Evolutionary conservation across 1,140 invertebrate species (phyloP).

Genomic region (Latrodectus geometricus): DNA sequence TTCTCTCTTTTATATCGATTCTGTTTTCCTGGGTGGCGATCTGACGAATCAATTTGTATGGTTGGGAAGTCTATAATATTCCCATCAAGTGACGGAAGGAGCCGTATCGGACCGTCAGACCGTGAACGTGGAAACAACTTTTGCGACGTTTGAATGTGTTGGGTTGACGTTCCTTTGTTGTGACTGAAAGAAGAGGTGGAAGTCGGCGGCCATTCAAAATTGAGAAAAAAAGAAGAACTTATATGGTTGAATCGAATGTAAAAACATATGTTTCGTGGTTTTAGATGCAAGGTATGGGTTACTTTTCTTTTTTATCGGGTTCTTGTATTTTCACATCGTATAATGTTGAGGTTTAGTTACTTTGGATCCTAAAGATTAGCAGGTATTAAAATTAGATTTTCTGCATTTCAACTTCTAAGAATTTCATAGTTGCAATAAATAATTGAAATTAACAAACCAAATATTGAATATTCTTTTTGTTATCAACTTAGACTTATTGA

Average conservation of each 20-base stretch:
- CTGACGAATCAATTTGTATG: not conserved
- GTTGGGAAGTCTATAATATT: slow-evolving; percentile 7
- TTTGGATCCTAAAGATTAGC: too few species aligned
- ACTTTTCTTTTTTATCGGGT: not conserved
- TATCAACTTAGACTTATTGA: too few species aligned
- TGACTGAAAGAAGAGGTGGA: not conserved
- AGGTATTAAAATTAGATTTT: too few species aligned
- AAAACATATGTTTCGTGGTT: not conserved
- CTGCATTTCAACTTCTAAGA: too few species aligned
- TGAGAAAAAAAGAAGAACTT: not conserved
- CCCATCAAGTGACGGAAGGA: slow-evolving; percentile 1
- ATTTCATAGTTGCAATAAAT: too few species aligned
- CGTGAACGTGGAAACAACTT: not conserved
- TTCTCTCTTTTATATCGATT: not conserved
- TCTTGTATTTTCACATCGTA: too few species aligned
- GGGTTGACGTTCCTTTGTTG: not conserved
- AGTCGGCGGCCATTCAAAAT: not conserved
- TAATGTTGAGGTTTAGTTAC: too few species aligned
- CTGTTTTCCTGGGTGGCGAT: not conserved
- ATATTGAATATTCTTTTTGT: too few species aligned
- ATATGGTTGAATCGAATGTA: not conserved
- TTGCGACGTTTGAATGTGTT: not conserved
- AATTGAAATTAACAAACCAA: too few species aligned
- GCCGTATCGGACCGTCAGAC: not conserved
- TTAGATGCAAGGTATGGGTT: not conserved